Percentiles rank a stretch among this genome's conserved stretches.
Evolutionary conservation across 2,888 invertebrate genomes (phyloP).

Genomic region (Incurvaria masculella): DNA sequence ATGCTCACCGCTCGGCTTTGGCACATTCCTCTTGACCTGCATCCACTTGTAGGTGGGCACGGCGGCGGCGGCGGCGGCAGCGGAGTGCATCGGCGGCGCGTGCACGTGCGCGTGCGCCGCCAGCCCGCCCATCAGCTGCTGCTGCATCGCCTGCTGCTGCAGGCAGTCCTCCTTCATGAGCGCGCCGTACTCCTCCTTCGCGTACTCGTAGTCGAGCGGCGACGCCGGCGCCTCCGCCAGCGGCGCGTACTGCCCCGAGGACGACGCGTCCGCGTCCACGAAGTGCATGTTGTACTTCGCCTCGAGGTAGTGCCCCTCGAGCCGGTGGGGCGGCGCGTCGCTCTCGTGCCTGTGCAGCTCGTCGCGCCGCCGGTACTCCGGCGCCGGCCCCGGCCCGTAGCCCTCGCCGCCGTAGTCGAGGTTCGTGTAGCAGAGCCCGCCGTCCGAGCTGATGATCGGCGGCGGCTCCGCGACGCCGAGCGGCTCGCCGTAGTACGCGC

Average conservation of each 20-base stretch:
- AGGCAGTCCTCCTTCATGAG: conserved; percentile 35
- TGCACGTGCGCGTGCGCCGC: conserved; percentile 31
- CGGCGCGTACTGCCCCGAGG: conserved; percentile 38
- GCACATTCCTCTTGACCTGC: conserved; percentile 96
- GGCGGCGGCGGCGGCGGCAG: conserved; percentile 58
- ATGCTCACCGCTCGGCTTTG: conserved; percentile 89
- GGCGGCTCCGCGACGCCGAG: conserved; percentile 42
- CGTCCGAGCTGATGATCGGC: conserved; percentile 78
- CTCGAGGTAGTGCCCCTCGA: conserved; percentile 49
- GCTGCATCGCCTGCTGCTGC: conserved; percentile 23
- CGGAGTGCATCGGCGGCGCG: conserved; percentile 34
- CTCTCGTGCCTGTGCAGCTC: conserved; percentile 54
- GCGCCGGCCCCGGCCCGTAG: conserved; percentile 53
- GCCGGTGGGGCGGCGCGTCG: conserved; percentile 38
- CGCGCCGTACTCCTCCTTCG: conserved; percentile 60
- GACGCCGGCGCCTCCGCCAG: conserved; percentile 29
- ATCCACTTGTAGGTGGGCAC: conserved; percentile 98
- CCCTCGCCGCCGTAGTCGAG: conserved; percentile 66
- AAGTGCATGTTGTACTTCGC: conserved; percentile 54
- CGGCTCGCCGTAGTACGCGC: conserved; percentile 53
- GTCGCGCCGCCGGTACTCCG: conserved; percentile 52
- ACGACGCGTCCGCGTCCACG: conserved; percentile 32
- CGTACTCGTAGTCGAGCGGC: conserved; percentile 49
- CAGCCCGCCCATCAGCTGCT: conserved; percentile 18
- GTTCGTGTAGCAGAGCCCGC: conserved; percentile 87